A percentile compares a stretch with the other conserved stretches of the same genome.
These are phyloP conservation scores for Caracal caracal DNA, from an alignment of 2,113 vertebrate species.

Conservation along the genomic window DNA sequence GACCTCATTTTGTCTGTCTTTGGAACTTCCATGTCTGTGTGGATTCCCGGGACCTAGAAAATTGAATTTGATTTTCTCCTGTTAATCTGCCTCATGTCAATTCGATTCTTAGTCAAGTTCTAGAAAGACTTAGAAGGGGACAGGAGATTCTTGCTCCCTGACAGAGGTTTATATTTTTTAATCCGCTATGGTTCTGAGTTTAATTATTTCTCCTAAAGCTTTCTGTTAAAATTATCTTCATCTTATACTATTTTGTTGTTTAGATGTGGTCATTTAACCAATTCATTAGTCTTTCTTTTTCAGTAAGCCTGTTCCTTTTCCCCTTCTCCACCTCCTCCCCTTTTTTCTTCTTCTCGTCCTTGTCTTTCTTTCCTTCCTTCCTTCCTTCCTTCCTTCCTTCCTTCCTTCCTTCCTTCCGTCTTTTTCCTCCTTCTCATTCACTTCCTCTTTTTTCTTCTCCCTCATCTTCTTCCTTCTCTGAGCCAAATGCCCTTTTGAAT, in stretches of 20 bases:
- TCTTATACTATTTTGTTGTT: background rate
- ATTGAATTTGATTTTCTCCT: background rate
- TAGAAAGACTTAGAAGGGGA: background rate
- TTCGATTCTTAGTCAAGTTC: background rate
- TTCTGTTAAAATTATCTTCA: background rate
- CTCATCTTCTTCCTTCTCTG: background rate
- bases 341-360: background rate
- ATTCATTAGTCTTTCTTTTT: background rate
- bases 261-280: background rate
- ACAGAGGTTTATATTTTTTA: background rate
- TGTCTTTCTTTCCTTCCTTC: background rate
- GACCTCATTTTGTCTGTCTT: background rate
- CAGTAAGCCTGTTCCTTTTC: background rate
- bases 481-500: background rate
- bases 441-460: background rate
- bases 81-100: background rate
- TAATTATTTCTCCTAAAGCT: background rate
- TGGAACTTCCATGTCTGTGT: background rate
- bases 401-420: no score
- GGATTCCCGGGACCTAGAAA: background rate
- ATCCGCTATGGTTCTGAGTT: background rate
- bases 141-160: background rate
- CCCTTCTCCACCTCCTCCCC: background rate
- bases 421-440: background rate
- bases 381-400: no score